These are phyloP conservation scores for Mesembrinibis cayennensis DNA, from an alignment of 2,113 vertebrate species.

Conservation along the genomic window DNA sequence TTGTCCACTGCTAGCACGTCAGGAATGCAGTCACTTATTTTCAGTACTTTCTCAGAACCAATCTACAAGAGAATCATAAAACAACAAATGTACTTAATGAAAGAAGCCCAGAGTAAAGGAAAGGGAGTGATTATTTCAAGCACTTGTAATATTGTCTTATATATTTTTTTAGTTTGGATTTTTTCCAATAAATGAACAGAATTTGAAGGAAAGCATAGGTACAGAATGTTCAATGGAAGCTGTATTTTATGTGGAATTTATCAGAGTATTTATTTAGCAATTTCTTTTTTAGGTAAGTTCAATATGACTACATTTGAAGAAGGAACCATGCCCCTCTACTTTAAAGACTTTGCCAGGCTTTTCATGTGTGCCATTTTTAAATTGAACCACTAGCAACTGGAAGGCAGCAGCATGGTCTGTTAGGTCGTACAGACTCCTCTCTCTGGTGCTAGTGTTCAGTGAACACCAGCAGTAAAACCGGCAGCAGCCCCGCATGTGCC, in stretches of 20 bases:
- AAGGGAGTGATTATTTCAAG: neutral
- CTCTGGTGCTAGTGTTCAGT: neutral
- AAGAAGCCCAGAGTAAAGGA: neutral
- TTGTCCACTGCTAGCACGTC: constrained; percentile 56
- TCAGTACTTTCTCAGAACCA: constrained; percentile 48
- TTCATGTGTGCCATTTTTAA: neutral
- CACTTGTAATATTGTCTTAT: neutral
- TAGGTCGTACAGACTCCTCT: neutral
- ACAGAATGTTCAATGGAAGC: neutral
- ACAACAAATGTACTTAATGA: neutral
- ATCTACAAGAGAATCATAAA: constrained; percentile 29
- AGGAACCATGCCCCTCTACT: neutral
- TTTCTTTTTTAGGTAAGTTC: neutral
- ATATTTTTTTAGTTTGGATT: neutral
- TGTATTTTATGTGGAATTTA: neutral
- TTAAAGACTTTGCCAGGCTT: neutral
- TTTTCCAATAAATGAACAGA: neutral
- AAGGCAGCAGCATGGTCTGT: neutral
- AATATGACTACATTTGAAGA: neutral
- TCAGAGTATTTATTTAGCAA: neutral
- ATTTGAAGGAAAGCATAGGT: neutral
- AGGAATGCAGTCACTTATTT: constrained; percentile 44
- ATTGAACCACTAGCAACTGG: neutral
- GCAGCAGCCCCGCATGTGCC: neutral
- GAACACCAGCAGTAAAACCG: neutral